These are phyloP conservation scores for Ctenodactylus gundi DNA, from an alignment of 2,113 vertebrate species.

Conservation along the genomic window DNA sequence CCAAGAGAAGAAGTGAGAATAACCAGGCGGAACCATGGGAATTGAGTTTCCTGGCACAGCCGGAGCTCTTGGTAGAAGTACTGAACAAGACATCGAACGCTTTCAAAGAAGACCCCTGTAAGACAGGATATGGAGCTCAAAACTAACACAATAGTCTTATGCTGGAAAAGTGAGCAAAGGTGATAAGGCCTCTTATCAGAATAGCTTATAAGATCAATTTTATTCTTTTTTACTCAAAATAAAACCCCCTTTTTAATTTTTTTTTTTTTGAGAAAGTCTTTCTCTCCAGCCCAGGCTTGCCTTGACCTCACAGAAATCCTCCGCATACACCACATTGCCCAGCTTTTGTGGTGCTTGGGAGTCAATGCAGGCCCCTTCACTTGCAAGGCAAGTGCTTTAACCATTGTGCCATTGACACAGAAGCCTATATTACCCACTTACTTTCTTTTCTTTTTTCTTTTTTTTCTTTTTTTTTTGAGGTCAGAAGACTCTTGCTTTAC, in stretches of 20 bases:
- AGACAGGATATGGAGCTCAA: not conserved
- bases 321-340: too few species aligned
- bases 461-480: not conserved
- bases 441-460: too few species aligned
- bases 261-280: too few species aligned
- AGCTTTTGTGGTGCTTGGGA: too few species aligned
- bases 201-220: not conserved
- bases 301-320: too few species aligned
- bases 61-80: not conserved
- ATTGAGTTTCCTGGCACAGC: not conserved
- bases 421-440: too few species aligned
- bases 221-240: not conserved
- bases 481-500: not conserved
- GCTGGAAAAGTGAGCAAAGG: too few species aligned
- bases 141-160: not conserved
- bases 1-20: not conserved
- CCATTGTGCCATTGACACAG: too few species aligned
- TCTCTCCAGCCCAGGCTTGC: too few species aligned
- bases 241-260: too few species aligned
- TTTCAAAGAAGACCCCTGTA: not conserved
- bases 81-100: not conserved
- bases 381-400: too few species aligned
- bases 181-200: not conserved
- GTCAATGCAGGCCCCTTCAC: too few species aligned
- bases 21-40: not conserved